A percentile compares a stretch with the other conserved stretches of the same genome.
These are phyloP conservation scores for Cantharis flavilabris DNA, from an alignment of 2,888 invertebrate genomes.

Conservation along the genomic window DNA sequence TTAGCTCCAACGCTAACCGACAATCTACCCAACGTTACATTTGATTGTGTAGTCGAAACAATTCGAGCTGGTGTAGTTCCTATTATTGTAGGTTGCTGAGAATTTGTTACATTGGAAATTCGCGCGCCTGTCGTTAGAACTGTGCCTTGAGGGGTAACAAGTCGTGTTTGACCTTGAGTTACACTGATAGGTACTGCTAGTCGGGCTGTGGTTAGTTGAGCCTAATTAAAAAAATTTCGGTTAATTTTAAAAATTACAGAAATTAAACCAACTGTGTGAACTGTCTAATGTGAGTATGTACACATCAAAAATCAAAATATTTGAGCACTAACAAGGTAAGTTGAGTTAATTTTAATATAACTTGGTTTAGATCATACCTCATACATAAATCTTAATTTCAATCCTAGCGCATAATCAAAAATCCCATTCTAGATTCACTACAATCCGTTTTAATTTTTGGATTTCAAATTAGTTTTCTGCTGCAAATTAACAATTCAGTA, in stretches of 20 bases:
- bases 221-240: constrained; percentile 31
- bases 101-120: constrained; percentile 45
- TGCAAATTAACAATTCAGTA: constrained; percentile 15
- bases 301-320: background rate
- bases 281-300: too few species aligned
- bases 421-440: background rate
- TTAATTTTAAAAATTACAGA: background rate
- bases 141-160: constrained; percentile 49
- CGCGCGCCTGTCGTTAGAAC: constrained; percentile 49
- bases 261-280: background rate
- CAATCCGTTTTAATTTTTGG: background rate
- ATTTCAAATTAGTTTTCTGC: background rate
- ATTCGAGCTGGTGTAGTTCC: constrained; percentile 42
- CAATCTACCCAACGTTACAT: constrained; percentile 44
- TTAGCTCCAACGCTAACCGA: constrained; percentile 45
- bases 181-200: constrained; percentile 49
- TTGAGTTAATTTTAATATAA: background rate
- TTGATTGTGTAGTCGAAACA: constrained; percentile 46
- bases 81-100: constrained; percentile 40
- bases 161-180: constrained; percentile 41
- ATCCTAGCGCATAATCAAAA: too few species aligned
- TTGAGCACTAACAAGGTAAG: background rate
- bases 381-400: too few species aligned
- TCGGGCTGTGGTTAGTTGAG: constrained; percentile 48
- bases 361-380: too few species aligned